Conservation (phyloP, 2,113 vertebrate species). For the Zapus hudsonius region DNA sequence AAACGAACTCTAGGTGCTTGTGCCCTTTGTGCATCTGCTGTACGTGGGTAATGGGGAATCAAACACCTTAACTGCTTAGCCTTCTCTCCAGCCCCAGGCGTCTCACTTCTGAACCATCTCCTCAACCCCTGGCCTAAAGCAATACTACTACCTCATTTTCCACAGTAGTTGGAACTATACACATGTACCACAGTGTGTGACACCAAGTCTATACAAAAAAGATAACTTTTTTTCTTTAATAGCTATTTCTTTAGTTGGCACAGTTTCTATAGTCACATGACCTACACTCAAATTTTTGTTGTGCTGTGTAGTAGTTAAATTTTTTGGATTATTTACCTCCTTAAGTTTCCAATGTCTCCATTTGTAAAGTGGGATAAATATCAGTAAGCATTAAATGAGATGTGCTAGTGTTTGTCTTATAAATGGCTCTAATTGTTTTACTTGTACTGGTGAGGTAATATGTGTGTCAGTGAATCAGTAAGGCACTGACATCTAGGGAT, state of each 20-base stretch:
- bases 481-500: not conserved
- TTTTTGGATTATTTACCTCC: not conserved
- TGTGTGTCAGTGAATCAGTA: not conserved
- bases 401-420: not conserved
- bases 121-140: not conserved
- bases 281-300: not conserved
- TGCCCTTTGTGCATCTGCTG: too few relatives aligned
- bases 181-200: not conserved
- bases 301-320: not conserved
- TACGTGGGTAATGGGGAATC: too few relatives aligned
- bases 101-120: not conserved
- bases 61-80: too few relatives aligned
- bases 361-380: not conserved
- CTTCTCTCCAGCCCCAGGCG: too few relatives aligned
- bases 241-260: not conserved
- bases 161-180: not conserved
- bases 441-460: not conserved
- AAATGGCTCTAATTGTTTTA: not conserved
- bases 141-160: not conserved
- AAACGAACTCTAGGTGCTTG: too few relatives aligned
- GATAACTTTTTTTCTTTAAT: too few relatives aligned
- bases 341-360: not conserved
- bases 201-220: not conserved
- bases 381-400: conserved; percentile 7
- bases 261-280: not conserved